Conservation (phyloP, 2,888 invertebrate genomes). For the Pyrgus malvae region DNA sequence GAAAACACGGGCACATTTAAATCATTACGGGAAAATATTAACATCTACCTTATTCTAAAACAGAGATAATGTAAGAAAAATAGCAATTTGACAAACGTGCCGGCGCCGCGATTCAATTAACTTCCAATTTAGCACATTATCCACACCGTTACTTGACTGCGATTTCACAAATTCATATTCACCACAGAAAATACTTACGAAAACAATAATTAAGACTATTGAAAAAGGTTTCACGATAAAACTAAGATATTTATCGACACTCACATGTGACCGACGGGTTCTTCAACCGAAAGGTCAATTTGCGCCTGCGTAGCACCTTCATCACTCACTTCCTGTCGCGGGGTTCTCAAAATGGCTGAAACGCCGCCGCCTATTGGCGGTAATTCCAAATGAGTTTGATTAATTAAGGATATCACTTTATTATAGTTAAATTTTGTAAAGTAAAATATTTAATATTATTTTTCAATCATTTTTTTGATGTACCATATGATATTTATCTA, state of each 20-base stretch:
- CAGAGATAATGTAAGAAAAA: slow-evolving; percentile 59
- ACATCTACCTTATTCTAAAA: slow-evolving; percentile 53
- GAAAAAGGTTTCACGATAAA: slow-evolving; percentile 73
- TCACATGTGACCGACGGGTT: slow-evolving; percentile 96
- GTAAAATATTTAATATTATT: background rate
- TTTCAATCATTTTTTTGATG: background rate
- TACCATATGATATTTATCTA: no score
- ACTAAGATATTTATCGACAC: slow-evolving; percentile 84
- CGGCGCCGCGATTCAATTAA: slow-evolving; percentile 69
- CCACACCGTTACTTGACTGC: slow-evolving; percentile 58
- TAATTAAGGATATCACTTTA: background rate
- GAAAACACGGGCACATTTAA: slow-evolving; percentile 42
- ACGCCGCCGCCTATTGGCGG: slow-evolving; percentile 60
- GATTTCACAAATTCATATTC: slow-evolving; percentile 68
- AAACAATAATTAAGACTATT: slow-evolving; percentile 68
- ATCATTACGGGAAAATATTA: slow-evolving; percentile 42
- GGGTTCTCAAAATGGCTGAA: slow-evolving; percentile 76
- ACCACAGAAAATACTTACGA: slow-evolving; percentile 77
- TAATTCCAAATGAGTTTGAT: slow-evolving; percentile 47
- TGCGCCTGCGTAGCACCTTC: slow-evolving; percentile 87
- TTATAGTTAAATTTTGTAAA: background rate
- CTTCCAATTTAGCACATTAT: slow-evolving; percentile 69
- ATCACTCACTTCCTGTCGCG: slow-evolving; percentile 80
- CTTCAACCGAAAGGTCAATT: slow-evolving; percentile 90
- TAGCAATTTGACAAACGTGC: slow-evolving; percentile 76